Conservation (phyloP, 2,113 vertebrate genomes). For the Cottus gobio region DNA sequence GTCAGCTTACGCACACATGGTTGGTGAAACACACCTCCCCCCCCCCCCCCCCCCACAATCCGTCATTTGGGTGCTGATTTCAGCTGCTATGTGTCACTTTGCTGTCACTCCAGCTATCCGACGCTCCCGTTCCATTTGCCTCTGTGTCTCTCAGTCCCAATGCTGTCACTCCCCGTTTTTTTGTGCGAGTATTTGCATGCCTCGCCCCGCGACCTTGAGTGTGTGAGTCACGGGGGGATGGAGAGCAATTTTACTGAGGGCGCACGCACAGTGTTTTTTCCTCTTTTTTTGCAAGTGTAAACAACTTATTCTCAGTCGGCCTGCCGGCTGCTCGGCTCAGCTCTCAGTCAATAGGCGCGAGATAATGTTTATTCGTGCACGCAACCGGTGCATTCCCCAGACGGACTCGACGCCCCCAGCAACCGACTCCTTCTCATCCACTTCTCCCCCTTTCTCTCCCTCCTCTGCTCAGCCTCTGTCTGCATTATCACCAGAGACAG, state of each 20-base stretch:
- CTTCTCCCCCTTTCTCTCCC: slow-evolving; percentile 11
- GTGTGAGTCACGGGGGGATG: slow-evolving; percentile 38
- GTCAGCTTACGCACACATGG: slow-evolving; percentile 5
- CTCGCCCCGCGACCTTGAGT: slow-evolving; percentile 58
- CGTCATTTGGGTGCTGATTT: slow-evolving; percentile 42
- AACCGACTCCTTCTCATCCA: slow-evolving; percentile 50
- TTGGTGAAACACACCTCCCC: slow-evolving; percentile 15
- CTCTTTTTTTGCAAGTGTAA: slow-evolving; percentile 68
- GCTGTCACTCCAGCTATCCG: slow-evolving; percentile 21
- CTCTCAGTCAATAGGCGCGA: slow-evolving; percentile 66
- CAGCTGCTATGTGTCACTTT: slow-evolving; percentile 23
- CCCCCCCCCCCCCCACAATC: too few relatives aligned
- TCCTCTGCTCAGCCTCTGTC: slow-evolving; percentile 38
- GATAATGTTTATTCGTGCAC: slow-evolving; percentile 75
- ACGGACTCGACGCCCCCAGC: slow-evolving; percentile 43
- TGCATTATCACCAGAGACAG: slow-evolving; percentile 55
- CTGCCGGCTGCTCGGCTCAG: slow-evolving; percentile 52
- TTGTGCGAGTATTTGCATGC: slow-evolving; percentile 40
- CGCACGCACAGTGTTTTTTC: slow-evolving; percentile 13
- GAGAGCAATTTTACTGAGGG: slow-evolving; percentile 53
- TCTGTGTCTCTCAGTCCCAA: slow-evolving; percentile 27
- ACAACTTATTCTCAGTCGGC: slow-evolving; percentile 73
- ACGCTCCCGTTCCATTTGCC: not conserved
- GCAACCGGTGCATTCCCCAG: slow-evolving; percentile 56
- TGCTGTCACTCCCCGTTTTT: slow-evolving; percentile 44